Conservation (phyloP, 1,140 invertebrate genomes). For the Myzus persicae region DNA sequence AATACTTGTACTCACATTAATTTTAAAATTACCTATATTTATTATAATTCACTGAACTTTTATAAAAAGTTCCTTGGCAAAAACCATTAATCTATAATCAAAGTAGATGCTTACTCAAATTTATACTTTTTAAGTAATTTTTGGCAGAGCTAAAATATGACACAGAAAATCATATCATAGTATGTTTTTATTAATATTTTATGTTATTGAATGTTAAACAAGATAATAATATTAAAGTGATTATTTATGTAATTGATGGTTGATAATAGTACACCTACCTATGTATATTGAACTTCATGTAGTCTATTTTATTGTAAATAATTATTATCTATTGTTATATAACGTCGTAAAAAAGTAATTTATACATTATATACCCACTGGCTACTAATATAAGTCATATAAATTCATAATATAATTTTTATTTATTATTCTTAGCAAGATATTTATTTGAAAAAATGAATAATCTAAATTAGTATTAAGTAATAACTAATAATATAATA, state of each 20-base stretch:
- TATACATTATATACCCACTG: background rate
- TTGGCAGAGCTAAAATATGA: background rate
- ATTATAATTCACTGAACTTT: background rate
- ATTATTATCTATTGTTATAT: conserved; percentile 13
- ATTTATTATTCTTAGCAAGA: background rate
- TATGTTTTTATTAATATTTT: background rate
- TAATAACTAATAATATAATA: background rate
- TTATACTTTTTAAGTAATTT: background rate
- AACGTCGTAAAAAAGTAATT: background rate
- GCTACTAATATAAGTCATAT: background rate
- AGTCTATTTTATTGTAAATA: background rate
- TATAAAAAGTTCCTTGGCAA: background rate
- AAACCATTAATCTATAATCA: background rate
- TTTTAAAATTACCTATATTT: background rate
- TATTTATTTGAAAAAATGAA: background rate
- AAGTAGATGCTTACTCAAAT: background rate
- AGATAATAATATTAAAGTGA: background rate
- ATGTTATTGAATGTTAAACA: background rate
- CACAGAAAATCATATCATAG: background rate
- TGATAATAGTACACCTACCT: background rate
- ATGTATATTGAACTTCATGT: background rate
- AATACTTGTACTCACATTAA: background rate
- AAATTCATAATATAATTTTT: background rate
- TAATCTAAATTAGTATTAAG: background rate
- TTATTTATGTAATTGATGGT: background rate